Evolutionary conservation across 2,888 invertebrate genomes (phyloP).

Genomic region (Noctua pronuba): DNA sequence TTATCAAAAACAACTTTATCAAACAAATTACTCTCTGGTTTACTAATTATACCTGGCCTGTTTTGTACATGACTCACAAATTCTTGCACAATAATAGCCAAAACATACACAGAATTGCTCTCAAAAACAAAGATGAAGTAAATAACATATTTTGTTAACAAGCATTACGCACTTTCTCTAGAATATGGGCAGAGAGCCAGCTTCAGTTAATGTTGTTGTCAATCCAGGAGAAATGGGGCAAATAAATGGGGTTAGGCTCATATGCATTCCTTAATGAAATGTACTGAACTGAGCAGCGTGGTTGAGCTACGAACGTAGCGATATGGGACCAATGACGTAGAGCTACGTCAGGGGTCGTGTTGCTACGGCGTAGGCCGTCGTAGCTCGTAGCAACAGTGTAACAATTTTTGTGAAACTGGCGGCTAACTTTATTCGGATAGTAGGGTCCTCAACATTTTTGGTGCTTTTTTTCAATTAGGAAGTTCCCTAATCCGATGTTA

Average conservation of each 20-base stretch:
- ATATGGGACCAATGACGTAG: slow-evolving; percentile 21
- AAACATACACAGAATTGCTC: slow-evolving; percentile 26
- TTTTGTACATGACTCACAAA: slow-evolving; percentile 41
- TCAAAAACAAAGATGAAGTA: slow-evolving; percentile 32
- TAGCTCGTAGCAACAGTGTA: slow-evolving; percentile 17
- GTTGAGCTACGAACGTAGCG: slow-evolving; percentile 19
- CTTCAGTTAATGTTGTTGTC: slow-evolving; percentile 27
- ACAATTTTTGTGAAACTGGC: background rate
- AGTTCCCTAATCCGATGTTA: background rate
- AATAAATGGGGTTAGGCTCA: background rate
- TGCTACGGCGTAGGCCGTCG: slow-evolving; percentile 32
- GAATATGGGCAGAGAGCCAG: slow-evolving; percentile 47
- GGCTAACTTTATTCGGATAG: background rate
- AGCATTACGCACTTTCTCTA: slow-evolving; percentile 32
- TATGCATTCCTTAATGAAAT: slow-evolving; percentile 23
- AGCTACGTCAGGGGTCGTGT: slow-evolving; percentile 19
- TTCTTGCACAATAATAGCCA: slow-evolving; percentile 30
- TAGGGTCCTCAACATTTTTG: background rate
- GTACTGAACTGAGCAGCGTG: background rate
- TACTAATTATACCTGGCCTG: slow-evolving; percentile 23
- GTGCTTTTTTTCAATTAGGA: background rate
- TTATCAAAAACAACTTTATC: slow-evolving; percentile 1
- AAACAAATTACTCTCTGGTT: slow-evolving; percentile 28
- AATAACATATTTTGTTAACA: slow-evolving; percentile 51
- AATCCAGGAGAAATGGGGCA: slow-evolving; percentile 41